These are phyloP conservation scores for Brachionus manjavacas DNA, from an alignment of 1,140 invertebrate genomes.

Conservation along the genomic window DNA sequence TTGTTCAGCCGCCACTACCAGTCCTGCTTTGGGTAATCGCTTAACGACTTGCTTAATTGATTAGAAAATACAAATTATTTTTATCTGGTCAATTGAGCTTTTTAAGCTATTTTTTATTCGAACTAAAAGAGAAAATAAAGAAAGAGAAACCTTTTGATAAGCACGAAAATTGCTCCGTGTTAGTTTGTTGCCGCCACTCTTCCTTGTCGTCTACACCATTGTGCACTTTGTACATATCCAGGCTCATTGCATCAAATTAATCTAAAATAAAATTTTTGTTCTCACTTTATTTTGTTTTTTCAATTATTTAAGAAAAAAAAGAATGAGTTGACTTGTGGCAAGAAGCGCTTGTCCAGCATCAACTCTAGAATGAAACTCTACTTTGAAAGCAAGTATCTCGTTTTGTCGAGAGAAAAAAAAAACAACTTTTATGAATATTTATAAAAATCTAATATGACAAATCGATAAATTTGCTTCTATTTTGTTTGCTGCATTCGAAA, in stretches of 20 bases:
- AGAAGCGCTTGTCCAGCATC: too few species aligned
- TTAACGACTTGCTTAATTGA: not conserved
- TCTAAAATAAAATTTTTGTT: not conserved
- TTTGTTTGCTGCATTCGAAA: conserved; percentile 7
- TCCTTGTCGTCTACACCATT: not conserved
- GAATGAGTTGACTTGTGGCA: too few species aligned
- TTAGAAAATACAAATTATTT: conserved; percentile 17
- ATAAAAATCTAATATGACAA: conserved; percentile 31
- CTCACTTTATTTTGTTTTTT: too few species aligned
- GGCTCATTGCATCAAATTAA: not conserved
- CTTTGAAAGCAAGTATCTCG: not conserved
- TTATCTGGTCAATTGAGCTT: conserved; percentile 28
- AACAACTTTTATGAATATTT: conserved; percentile 32
- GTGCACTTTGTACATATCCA: not conserved
- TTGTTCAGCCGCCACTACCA: not conserved
- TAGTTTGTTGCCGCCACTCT: not conserved
- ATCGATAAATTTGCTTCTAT: conserved; percentile 11
- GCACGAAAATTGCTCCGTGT: not conserved
- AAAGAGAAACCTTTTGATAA: conserved; percentile 16
- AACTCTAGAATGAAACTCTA: too few species aligned
- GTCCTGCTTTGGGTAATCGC: not conserved
- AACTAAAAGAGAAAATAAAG: too few species aligned
- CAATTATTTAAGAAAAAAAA: too few species aligned
- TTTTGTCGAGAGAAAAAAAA: not conserved
- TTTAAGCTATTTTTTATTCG: conserved; percentile 11